Evolutionary conservation across 2,113 vertebrate species (phyloP).

Genomic region (Ochotona curzoniae): DNA sequence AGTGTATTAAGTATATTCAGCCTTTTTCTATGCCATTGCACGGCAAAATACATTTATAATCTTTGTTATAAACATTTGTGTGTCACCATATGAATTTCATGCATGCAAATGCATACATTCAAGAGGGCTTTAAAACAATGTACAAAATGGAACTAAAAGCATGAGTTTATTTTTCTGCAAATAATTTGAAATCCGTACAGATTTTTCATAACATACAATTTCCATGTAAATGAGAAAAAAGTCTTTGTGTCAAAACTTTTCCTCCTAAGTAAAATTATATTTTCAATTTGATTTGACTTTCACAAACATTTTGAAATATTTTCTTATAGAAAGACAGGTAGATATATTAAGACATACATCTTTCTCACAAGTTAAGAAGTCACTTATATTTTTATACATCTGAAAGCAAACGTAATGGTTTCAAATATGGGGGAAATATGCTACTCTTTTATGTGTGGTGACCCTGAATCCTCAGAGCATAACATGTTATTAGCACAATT

Average conservation of each 20-base stretch:
- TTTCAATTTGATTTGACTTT: no score
- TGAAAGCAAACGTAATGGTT: background rate
- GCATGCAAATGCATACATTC: fast-evolving
- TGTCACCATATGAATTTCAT: background rate
- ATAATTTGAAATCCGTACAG: no score
- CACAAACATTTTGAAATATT: no score
- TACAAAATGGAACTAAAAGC: no score
- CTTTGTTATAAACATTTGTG: background rate
- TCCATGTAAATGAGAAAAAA: no score
- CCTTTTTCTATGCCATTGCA: background rate
- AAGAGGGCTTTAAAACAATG: background rate
- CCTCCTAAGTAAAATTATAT: no score
- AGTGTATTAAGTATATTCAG: background rate
- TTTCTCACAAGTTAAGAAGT: background rate
- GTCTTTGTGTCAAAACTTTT: no score
- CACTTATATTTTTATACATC: background rate
- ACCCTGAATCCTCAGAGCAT: background rate
- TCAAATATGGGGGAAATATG: background rate
- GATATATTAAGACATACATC: background rate
- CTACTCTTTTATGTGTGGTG: background rate
- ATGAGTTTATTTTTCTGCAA: no score
- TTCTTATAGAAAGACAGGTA: background rate
- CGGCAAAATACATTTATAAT: background rate
- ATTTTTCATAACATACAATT: no score
- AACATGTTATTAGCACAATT: background rate